Evolutionary conservation across 2,113 vertebrate genomes (phyloP).

Genomic region (Nothoprocta pentlandii): DNA sequence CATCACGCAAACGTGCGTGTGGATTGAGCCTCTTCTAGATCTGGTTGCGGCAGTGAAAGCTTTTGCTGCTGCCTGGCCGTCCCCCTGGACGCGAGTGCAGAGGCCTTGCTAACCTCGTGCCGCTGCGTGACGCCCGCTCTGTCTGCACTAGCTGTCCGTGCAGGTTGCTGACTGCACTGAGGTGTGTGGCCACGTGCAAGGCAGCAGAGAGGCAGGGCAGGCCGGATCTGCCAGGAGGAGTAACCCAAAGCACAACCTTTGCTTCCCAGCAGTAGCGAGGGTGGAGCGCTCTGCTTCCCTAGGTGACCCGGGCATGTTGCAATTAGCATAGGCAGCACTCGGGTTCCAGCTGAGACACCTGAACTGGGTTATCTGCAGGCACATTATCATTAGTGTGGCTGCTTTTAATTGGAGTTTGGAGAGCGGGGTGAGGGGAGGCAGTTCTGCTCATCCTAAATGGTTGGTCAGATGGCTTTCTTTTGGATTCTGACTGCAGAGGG

Average conservation of each 20-base stretch:
- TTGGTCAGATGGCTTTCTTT: neutral
- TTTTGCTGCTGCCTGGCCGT: neutral
- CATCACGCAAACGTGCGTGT: neutral
- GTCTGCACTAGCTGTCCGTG: neutral
- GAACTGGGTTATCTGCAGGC: neutral
- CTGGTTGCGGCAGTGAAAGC: neutral
- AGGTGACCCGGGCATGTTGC: neutral
- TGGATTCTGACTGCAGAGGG: fast-evolving
- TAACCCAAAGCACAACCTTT: neutral
- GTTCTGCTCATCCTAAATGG: neutral
- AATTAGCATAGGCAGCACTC: neutral
- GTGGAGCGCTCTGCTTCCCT: neutral
- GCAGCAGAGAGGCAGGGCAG: neutral
- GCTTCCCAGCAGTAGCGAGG: neutral
- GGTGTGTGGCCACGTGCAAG: neutral
- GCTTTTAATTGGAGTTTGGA: neutral
- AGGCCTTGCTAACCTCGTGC: neutral
- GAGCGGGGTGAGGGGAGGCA: too few species aligned
- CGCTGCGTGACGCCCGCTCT: neutral
- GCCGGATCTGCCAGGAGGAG: neutral
- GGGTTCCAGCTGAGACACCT: neutral
- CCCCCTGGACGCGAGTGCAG: neutral
- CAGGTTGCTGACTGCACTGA: neutral
- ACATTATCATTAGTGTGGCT: neutral
- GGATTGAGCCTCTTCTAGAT: neutral